Conservation (phyloP, 2,888 invertebrate species). For the Melanargia galathea region DNA sequence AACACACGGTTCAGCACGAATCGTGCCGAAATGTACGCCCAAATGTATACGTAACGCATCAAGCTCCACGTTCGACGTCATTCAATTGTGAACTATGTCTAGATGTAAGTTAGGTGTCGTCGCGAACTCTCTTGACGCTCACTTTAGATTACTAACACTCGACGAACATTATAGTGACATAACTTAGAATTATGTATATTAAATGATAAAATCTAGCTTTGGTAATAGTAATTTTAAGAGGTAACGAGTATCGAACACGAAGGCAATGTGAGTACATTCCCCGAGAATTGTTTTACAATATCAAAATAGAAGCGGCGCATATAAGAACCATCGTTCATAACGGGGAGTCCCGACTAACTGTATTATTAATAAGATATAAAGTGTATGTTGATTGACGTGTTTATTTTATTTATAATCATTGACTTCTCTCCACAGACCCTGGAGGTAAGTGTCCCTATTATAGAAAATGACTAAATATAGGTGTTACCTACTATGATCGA, state of each 20-base stretch:
- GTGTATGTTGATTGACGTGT: constrained; percentile 81
- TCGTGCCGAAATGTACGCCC: constrained; percentile 3
- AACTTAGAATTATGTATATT: constrained; percentile 57
- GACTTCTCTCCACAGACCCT: constrained; percentile 75
- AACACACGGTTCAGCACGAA: neutral
- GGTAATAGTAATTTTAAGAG: constrained; percentile 58
- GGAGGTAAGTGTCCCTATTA: constrained; percentile 73
- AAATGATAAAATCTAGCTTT: constrained; percentile 53
- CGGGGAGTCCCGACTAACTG: constrained; percentile 62
- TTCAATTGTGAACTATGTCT: constrained; percentile 41
- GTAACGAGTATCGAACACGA: constrained; percentile 48
- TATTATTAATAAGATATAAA: constrained; percentile 81
- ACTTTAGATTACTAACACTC: constrained; percentile 45
- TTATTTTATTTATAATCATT: constrained; percentile 79
- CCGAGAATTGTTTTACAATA: constrained; percentile 62
- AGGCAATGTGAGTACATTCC: constrained; percentile 76
- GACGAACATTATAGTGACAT: constrained; percentile 47
- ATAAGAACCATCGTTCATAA: constrained; percentile 50
- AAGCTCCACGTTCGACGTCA: constrained; percentile 39
- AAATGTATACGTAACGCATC: constrained; percentile 10
- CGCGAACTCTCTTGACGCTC: constrained; percentile 46
- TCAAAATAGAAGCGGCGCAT: constrained; percentile 45
- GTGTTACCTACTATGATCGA: neutral
- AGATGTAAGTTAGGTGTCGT: constrained; percentile 49
- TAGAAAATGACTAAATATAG: constrained; percentile 21